Evolutionary conservation across 2,113 vertebrate genomes (phyloP).

Genomic region (Tretioscincus oriximinensis): DNA sequence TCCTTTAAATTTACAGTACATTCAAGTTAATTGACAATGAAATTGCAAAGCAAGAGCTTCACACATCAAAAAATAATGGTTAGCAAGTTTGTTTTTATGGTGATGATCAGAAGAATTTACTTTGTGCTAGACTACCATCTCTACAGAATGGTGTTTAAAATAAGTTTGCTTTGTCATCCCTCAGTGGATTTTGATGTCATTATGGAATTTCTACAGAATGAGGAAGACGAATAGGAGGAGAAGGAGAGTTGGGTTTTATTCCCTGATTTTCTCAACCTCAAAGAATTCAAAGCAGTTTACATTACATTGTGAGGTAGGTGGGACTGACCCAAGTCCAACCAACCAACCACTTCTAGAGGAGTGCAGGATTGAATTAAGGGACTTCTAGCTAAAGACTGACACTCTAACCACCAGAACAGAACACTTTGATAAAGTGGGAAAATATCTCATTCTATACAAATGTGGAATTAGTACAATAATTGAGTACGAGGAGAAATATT

Average conservation of each 20-base stretch:
- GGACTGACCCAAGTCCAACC: no score
- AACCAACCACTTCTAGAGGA: no score
- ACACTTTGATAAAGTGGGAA: no score
- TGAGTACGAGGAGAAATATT: not conserved
- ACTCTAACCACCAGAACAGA: no score
- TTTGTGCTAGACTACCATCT: not conserved
- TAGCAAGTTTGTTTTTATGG: constrained; percentile 9
- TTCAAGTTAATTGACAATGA: constrained; percentile 43
- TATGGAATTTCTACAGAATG: not conserved
- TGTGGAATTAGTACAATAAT: not conserved
- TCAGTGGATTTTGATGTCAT: not conserved
- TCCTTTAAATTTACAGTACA: constrained; percentile 34
- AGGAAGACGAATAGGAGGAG: not conserved
- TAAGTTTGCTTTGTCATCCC: not conserved
- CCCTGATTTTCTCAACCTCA: no score
- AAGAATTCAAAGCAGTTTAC: no score
- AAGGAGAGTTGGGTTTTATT: no score
- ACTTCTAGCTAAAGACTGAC: no score
- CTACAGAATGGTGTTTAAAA: not conserved
- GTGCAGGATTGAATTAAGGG: no score
- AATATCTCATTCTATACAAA: not conserved
- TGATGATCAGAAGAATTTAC: constrained; percentile 39
- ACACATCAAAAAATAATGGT: constrained; percentile 53
- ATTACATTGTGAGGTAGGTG: no score
- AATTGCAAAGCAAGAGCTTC: constrained; percentile 47